These are phyloP conservation scores for Chromobotia macracanthus DNA, from an alignment of 2,797 vertebrate species.

Conservation along the genomic window DNA sequence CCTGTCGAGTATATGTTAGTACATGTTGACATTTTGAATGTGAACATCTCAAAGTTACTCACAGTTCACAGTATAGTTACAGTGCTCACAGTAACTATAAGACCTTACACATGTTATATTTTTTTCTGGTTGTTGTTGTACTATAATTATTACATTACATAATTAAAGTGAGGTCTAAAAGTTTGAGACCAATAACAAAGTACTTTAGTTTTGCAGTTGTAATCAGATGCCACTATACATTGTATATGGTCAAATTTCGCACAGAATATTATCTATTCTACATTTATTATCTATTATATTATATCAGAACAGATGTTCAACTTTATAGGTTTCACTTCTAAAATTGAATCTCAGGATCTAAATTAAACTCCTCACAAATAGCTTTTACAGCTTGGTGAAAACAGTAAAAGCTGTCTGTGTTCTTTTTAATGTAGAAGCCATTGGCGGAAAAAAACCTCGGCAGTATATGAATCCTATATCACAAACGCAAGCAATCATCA, in stretches of 20 bases:
- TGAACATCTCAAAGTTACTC: background rate
- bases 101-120: too few relatives aligned
- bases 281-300: too few relatives aligned
- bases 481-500: conserved; percentile 44
- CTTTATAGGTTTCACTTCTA: background rate
- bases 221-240: too few relatives aligned
- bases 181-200: too few relatives aligned
- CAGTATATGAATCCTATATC: conserved; percentile 51
- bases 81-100: too few relatives aligned
- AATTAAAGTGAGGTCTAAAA: too few relatives aligned
- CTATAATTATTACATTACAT: too few relatives aligned
- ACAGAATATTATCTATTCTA: background rate
- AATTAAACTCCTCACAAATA: background rate
- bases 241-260: too few relatives aligned
- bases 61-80: too few relatives aligned
- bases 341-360: background rate
- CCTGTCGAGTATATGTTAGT: conserved; percentile 54
- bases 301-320: background rate
- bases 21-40: too few relatives aligned
- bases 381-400: conserved; percentile 14
- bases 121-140: too few relatives aligned
- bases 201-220: too few relatives aligned
- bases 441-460: conserved; percentile 61
- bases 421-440: conserved; percentile 39
- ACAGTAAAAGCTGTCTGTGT: conserved; percentile 10